phyloP scores from a whole-genome alignment of 2,797 vertebrate species.

The Lepidocolaptes lacrymiger region DNA sequence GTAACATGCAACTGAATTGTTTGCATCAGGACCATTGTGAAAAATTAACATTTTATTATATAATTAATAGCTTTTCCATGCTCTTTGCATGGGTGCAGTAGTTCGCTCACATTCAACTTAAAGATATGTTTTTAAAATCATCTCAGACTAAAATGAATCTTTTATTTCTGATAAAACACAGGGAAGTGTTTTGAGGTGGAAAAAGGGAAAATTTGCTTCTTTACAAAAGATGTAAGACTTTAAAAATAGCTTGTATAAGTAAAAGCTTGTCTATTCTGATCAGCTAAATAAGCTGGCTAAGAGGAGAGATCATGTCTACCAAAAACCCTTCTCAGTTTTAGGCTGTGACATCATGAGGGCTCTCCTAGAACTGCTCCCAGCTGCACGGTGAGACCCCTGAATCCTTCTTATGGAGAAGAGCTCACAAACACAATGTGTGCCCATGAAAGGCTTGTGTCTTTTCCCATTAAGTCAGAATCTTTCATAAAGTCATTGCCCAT shows the following conservation, averaged over 20 bases:
- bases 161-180: background rate
- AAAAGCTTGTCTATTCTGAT: background rate
- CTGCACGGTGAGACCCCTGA: background rate
- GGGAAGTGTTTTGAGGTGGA: accelerated
- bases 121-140: background rate
- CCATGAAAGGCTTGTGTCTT: background rate
- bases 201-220: background rate
- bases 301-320: background rate
- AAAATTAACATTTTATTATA: background rate
- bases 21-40: background rate
- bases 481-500: background rate
- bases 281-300: background rate
- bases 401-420: background rate
- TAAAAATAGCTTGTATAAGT: background rate
- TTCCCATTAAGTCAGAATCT: background rate
- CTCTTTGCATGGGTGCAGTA: background rate
- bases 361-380: background rate
- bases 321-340: background rate
- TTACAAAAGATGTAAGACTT: background rate
- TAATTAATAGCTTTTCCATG: background rate
- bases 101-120: background rate
- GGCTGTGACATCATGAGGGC: background rate
- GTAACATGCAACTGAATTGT: background rate
- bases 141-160: background rate
- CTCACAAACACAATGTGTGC: background rate